Conservation (phyloP, 2,888 invertebrate species). For the Eristalis intricaria region DNA sequence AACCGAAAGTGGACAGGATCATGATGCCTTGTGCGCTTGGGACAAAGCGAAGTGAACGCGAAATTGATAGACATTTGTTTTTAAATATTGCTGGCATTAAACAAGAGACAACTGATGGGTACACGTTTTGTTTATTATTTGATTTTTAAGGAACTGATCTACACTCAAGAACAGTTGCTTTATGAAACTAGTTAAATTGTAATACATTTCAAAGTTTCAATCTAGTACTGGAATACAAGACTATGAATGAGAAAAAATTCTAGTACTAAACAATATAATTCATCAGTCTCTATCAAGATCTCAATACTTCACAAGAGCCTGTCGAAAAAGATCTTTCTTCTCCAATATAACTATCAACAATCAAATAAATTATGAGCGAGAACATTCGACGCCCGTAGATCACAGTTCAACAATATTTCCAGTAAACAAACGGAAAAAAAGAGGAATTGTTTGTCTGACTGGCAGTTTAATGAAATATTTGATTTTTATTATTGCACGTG, state of each 20-base stretch:
- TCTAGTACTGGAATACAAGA: too few species aligned
- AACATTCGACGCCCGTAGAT: not conserved
- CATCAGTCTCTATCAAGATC: too few species aligned
- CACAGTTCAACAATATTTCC: not conserved
- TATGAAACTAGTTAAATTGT: too few species aligned
- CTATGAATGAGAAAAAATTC: too few species aligned
- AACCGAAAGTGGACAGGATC: conserved; percentile 14
- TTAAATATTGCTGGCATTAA: conserved; percentile 2
- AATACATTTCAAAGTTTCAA: too few species aligned
- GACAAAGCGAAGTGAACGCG: not conserved
- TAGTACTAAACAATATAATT: too few species aligned
- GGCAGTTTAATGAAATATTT: not conserved
- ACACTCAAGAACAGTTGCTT: not conserved
- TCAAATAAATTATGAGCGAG: not conserved
- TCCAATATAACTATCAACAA: too few species aligned
- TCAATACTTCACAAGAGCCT: too few species aligned
- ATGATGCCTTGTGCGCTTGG: conserved; percentile 5
- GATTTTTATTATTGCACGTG: not conserved
- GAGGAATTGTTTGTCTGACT: not conserved
- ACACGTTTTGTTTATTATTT: too few species aligned
- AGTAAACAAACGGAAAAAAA: not conserved
- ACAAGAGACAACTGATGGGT: not conserved
- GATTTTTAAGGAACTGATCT: not conserved
- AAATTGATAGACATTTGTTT: conserved; percentile 1
- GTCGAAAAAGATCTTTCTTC: too few species aligned